Conservation (phyloP, 2,888 invertebrate species). For the Cataglyphis livida region DNA sequence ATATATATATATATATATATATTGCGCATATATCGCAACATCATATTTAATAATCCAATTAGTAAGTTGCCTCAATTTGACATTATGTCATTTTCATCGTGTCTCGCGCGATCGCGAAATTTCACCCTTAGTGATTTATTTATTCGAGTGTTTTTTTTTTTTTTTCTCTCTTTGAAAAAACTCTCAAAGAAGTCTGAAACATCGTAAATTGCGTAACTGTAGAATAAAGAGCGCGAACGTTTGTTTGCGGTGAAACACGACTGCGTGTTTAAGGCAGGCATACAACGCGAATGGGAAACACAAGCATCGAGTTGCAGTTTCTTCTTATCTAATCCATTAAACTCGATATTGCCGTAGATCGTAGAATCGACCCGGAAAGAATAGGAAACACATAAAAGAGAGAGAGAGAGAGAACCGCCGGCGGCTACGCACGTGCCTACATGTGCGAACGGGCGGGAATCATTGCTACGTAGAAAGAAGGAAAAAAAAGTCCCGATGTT, state of each 20-base stretch:
- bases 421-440: background rate
- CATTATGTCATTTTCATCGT: background rate
- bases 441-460: conserved; percentile 42
- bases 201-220: background rate
- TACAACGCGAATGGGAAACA: background rate
- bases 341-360: background rate
- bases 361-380: background rate
- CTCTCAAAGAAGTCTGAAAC: background rate
- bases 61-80: conserved; percentile 13
- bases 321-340: conserved; percentile 40
- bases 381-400: background rate
- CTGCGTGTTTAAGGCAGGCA: background rate
- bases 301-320: background rate
- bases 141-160: background rate
- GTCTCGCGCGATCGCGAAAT: background rate
- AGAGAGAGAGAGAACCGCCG: background rate
- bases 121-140: background rate
- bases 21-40: conserved; percentile 22
- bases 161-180: background rate
- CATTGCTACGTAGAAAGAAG: conserved; percentile 63
- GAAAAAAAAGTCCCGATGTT: conserved; percentile 58
- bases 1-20: too few species aligned
- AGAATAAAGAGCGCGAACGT: background rate
- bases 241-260: background rate
- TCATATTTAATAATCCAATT: conserved; percentile 56